Percentiles rank a stretch among this genome's conserved stretches.
Conservation (phyloP, 2,888 invertebrate genomes). For the Drosophila bunnanda region DNA sequence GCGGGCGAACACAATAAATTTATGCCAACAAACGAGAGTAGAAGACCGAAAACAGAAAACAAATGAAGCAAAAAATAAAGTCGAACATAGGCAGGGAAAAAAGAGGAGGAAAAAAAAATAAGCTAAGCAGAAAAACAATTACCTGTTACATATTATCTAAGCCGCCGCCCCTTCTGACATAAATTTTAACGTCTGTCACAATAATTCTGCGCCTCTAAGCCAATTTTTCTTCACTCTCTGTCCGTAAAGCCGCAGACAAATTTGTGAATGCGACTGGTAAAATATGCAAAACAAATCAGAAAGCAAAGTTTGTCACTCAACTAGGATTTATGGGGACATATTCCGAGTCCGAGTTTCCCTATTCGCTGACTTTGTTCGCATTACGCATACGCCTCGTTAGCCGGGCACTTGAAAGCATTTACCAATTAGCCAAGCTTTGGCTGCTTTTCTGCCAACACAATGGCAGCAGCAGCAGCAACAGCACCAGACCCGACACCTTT, state of each 20-base stretch:
- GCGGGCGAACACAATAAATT: constrained; percentile 67
- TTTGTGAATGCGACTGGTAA: constrained; percentile 49
- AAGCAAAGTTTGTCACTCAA: constrained; percentile 11
- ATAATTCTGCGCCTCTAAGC: constrained; percentile 63
- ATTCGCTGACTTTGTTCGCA: constrained; percentile 25
- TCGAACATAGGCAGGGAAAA: constrained; percentile 17
- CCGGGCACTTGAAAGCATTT: constrained; percentile 47
- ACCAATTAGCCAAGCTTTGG: constrained; percentile 53
- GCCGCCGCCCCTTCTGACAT: constrained; percentile 33
- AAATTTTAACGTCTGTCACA: constrained; percentile 70
- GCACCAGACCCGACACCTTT: constrained; percentile 53
- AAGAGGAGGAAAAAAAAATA: constrained; percentile 16
- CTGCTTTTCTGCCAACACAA: constrained; percentile 10
- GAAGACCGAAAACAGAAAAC: constrained; percentile 42
- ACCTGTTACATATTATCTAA: constrained; percentile 62
- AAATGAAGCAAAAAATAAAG: constrained; percentile 61
- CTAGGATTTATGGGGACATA: constrained; percentile 2
- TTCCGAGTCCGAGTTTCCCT: background rate
- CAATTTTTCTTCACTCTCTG: constrained; percentile 7
- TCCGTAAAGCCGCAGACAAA: background rate
- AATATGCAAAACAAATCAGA: constrained; percentile 59
- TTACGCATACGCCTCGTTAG: constrained; percentile 56
- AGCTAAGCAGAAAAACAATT: constrained; percentile 54
- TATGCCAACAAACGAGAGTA: constrained; percentile 58
- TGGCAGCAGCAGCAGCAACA: constrained; percentile 14